Evolutionary conservation across 2,113 vertebrate genomes (phyloP).

Genomic region (Spea multiplicata): DNA sequence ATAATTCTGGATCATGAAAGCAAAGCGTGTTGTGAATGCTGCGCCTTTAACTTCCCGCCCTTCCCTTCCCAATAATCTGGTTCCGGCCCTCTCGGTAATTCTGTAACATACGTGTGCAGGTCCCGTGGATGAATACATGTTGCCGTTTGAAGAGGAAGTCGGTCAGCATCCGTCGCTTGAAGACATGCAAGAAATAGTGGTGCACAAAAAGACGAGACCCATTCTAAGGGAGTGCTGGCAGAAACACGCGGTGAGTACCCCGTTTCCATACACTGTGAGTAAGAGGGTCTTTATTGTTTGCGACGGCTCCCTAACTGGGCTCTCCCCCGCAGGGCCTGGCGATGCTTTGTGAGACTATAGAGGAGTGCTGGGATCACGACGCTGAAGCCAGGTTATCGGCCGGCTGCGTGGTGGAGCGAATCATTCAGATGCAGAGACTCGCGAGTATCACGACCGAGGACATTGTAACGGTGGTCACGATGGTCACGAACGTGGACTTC

Average conservation of each 20-base stretch:
- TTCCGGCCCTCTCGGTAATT: neutral
- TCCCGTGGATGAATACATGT: slow-evolving; percentile 94
- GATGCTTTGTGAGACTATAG: slow-evolving; percentile 93
- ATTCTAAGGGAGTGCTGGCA: slow-evolving; percentile 93
- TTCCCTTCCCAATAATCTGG: no score
- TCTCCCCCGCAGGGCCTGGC: slow-evolving; percentile 80
- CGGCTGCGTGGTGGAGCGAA: slow-evolving; percentile 93
- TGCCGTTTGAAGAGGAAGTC: slow-evolving; percentile 96
- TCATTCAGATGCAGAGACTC: slow-evolving; percentile 94
- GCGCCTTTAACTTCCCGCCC: no score
- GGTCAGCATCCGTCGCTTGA: slow-evolving; percentile 97
- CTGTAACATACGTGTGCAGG: slow-evolving; percentile 60
- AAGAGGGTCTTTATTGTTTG: neutral
- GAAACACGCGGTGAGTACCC: slow-evolving; percentile 87
- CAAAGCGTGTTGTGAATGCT: no score
- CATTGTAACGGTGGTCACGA: slow-evolving; percentile 96
- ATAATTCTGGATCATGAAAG: no score
- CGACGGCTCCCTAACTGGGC: neutral
- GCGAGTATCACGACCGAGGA: slow-evolving; percentile 91
- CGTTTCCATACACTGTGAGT: fast-evolving
- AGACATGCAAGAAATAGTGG: slow-evolving; percentile 98
- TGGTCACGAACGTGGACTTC: slow-evolving; percentile 98
- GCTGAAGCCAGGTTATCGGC: slow-evolving; percentile 93
- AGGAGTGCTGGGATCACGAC: slow-evolving; percentile 99
- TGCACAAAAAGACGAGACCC: slow-evolving; percentile 96